Conservation (phyloP, 2,113 vertebrate genomes). For the Mormoops blainvillei region DNA sequence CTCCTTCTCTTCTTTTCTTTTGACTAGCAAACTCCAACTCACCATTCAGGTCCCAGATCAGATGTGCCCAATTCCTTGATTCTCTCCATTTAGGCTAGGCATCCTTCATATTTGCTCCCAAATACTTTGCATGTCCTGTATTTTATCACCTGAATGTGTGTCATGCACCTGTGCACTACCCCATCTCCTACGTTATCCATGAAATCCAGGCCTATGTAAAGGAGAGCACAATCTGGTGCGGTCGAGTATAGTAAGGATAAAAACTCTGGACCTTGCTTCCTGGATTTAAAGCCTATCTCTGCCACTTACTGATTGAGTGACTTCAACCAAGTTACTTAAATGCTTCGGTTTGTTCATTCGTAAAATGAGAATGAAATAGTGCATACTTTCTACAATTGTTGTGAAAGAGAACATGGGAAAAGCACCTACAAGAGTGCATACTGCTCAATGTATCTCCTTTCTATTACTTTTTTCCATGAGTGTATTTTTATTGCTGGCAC, state of each 20-base stretch:
- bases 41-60: neutral
- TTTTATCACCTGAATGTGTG: neutral
- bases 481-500: neutral
- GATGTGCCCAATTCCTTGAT: neutral
- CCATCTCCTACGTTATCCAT: neutral
- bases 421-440: neutral
- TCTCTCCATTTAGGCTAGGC: neutral
- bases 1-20: neutral
- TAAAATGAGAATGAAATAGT: neutral
- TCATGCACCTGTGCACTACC: neutral
- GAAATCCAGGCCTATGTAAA: neutral
- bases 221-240: neutral
- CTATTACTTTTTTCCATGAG: neutral
- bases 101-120: neutral
- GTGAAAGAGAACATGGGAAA: neutral
- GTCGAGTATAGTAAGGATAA: neutral
- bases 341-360: neutral
- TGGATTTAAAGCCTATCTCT: neutral
- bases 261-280: neutral
- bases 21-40: neutral
- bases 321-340: neutral
- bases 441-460: neutral
- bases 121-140: neutral
- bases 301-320: neutral
- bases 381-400: neutral